Evolutionary conservation across 2,888 invertebrate genomes (phyloP), one percentile per base, ranked within the genome.

Genomic region (Volucella zonaria): DNA sequence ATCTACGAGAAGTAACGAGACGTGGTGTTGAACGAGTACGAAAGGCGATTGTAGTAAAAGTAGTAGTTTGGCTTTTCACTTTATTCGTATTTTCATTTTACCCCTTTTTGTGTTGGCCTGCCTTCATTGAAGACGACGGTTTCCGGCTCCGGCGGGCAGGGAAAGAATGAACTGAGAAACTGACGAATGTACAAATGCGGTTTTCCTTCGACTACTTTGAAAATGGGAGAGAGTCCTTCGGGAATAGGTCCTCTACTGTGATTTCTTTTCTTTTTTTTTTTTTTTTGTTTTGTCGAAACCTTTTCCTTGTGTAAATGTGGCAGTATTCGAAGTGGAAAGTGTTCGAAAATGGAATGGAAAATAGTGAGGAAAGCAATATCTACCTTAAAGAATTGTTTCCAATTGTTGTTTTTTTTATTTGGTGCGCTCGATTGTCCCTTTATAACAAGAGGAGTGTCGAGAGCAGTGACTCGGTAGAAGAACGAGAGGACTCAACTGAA

Each of bases 311-410:
- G 40, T 43, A 54, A 64, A 64, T 67, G 38, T 42, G 40, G 6
- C n/a, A 49, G 14, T 31, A 31, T 31, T 31, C 31, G 31, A 38
- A 59, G 52, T 66, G 52, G 23, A 31, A 31, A 52, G 67, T 62
- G 75, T 59, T 18, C 10, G 58, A 40, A 56, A 71, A 58, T 58
- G 42, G 47, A 77, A 81, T 70, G 59, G 77, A 58, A 71, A 71
- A 66, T 49, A 59, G 54, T 52, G 68, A 76, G 62, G 66, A 81
- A 80, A 85, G 68, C 68, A 85, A 81, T 81, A 71, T 81, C 62
- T 76, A 58, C 75, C 81, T 77, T 77, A 81, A 85, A 77, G 85
- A 81, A 85, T 81, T 81, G 80, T 77, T 85, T 81, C 64, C 62
- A 56, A 64, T 81, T 85, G 85, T 85, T 81, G 68, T 61, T 85